Evolutionary conservation across 2,888 invertebrate species (phyloP).

Genomic region (Cheilosia vernalis): DNA sequence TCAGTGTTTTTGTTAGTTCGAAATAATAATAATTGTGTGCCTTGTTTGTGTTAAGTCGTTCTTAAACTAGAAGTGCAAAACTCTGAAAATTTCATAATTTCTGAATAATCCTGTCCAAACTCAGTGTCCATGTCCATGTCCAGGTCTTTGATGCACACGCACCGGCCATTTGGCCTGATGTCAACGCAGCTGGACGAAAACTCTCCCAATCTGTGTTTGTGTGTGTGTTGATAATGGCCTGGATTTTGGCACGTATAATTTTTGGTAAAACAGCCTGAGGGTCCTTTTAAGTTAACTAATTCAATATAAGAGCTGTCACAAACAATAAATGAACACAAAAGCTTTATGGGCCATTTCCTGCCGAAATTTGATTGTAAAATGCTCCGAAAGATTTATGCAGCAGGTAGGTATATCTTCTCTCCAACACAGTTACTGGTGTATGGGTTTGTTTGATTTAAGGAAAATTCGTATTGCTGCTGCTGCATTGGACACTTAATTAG

Average conservation of each 20-base stretch:
- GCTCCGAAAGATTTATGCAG: conserved; percentile 19
- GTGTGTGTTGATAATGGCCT: conserved; percentile 13
- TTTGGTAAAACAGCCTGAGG: conserved; percentile 66
- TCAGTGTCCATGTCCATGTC: conserved; percentile 21
- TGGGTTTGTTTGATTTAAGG: not conserved
- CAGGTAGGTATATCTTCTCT: not conserved
- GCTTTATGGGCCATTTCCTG: conserved; percentile 69
- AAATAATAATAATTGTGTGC: conserved; percentile 62
- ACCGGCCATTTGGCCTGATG: conserved; percentile 28
- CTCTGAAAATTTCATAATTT: conserved; percentile 70
- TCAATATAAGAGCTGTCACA: conserved; percentile 76
- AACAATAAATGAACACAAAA: conserved; percentile 75
- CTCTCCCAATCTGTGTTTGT: not conserved
- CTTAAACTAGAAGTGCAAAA: conserved; percentile 22
- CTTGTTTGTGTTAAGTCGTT: conserved; percentile 27
- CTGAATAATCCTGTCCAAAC: conserved; percentile 57
- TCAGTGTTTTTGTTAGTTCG: conserved; percentile 52
- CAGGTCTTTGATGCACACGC: conserved; percentile 43
- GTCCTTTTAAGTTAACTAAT: conserved; percentile 72
- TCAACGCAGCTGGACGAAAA: conserved; percentile 25
- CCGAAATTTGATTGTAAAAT: conserved; percentile 72
- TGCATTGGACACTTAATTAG: not conserved
- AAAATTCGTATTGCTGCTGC: not conserved
- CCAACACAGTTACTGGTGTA: not conserved
- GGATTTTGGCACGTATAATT: conserved; percentile 61